phyloP scores from a whole-genome alignment of 2,113 vertebrate species.

The Bambusicola thoracicus region DNA sequence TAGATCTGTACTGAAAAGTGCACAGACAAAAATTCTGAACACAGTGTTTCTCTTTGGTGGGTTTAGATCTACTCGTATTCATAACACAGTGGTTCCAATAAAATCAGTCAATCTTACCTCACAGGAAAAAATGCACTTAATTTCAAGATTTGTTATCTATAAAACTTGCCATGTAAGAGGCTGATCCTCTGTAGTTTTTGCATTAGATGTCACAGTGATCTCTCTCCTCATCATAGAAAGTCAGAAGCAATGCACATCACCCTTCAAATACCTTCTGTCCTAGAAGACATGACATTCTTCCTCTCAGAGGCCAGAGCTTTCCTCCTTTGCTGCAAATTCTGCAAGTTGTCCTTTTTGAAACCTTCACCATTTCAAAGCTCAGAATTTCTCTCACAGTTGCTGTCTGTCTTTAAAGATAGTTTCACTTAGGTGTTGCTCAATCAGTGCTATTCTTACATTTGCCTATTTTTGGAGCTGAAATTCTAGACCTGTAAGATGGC shows the following conservation, averaged over 20 bases:
- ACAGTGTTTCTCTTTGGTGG: neutral
- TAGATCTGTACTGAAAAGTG: neutral
- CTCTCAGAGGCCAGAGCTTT: neutral
- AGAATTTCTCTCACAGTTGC: neutral
- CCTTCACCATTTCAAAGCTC: neutral
- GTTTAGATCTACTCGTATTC: neutral
- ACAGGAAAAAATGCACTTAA: neutral
- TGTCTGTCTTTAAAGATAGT: constrained; percentile 3
- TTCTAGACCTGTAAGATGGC: neutral
- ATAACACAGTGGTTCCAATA: neutral
- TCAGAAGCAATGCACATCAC: neutral
- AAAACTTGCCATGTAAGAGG: neutral
- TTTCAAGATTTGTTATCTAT: neutral
- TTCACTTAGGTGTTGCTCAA: neutral
- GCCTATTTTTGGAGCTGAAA: constrained; percentile 17
- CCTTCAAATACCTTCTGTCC: neutral
- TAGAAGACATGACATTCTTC: neutral
- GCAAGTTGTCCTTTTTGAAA: neutral
- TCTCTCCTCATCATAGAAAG: neutral
- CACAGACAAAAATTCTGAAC: neutral
- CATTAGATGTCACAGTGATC: neutral
- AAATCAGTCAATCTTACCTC: neutral
- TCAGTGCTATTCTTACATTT: neutral
- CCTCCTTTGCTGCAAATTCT: neutral
- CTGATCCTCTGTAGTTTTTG: neutral